These are phyloP conservation scores for Dolichallabes microphthalmus DNA, from an alignment of 2,113 vertebrate genomes.

Conservation along the genomic window DNA sequence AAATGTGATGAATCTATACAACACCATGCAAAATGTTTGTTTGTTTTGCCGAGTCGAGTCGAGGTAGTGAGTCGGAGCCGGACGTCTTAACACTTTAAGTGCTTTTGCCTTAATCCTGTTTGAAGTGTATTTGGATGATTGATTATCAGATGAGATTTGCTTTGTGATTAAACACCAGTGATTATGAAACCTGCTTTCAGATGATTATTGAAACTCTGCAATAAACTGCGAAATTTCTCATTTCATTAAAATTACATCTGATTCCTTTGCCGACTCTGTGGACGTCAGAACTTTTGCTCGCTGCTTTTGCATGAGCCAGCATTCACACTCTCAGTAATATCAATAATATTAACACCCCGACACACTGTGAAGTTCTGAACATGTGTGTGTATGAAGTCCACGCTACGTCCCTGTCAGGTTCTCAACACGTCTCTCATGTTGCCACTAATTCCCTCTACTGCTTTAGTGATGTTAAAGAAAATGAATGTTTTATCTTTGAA, in stretches of 20 bases:
- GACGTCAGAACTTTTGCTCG: neutral
- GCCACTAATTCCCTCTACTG: neutral
- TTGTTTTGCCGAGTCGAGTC: neutral
- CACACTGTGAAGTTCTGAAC: too few relatives aligned
- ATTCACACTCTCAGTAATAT: too few relatives aligned
- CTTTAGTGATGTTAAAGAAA: neutral
- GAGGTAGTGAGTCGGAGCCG: neutral
- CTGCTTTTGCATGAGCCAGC: neutral
- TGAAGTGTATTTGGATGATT: neutral
- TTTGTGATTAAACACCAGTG: neutral
- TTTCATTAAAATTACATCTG: neutral
- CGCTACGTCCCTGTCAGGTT: too few relatives aligned
- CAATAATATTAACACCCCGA: neutral
- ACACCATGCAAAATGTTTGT: neutral
- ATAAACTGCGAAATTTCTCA: neutral
- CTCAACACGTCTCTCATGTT: too few relatives aligned
- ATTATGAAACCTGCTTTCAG: neutral
- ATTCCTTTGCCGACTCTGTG: neutral
- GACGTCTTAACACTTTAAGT: neutral
- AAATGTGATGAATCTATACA: neutral
- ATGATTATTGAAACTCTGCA: neutral
- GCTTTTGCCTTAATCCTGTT: neutral
- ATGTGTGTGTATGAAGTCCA: too few relatives aligned
- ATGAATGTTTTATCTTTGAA: neutral
- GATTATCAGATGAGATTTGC: neutral